A percentile compares a stretch with the other conserved stretches of the same genome.
Conservation (phyloP, 2,797 vertebrate species). For the Crotalus adamanteus region DNA sequence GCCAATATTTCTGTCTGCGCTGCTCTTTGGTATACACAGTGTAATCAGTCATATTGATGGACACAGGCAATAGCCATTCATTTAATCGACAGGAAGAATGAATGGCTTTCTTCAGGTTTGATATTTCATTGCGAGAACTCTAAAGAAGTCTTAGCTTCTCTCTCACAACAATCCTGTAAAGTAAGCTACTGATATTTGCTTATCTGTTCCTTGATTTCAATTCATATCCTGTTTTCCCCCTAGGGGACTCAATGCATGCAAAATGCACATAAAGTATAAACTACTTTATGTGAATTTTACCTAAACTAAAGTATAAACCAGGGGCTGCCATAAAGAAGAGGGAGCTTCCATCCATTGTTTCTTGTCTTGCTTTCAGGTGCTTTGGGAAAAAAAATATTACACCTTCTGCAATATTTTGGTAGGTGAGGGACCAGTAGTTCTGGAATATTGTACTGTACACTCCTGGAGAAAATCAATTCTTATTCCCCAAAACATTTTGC, state of each 20-base stretch:
- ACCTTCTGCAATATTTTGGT: no score
- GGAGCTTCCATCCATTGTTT: neutral
- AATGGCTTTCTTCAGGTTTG: neutral
- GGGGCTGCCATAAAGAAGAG: no score
- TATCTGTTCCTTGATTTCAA: neutral
- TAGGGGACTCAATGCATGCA: neutral
- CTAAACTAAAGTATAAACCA: no score
- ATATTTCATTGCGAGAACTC: neutral
- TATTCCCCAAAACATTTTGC: no score
- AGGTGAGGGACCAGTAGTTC: no score
- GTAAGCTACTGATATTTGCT: neutral
- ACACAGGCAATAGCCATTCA: constrained; percentile 56
- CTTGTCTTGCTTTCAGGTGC: neutral
- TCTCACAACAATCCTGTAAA: neutral
- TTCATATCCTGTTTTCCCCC: neutral
- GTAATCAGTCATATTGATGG: constrained; percentile 64
- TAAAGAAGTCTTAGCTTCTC: neutral
- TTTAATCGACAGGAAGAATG: constrained; percentile 41
- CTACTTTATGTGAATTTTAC: neutral
- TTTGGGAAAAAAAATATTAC: no score
- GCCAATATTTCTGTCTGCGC: constrained; percentile 53
- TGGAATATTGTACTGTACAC: no score
- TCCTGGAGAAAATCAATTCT: no score
- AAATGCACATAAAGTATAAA: neutral
- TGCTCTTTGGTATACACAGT: constrained; percentile 42